phyloP scores from a whole-genome alignment of 2,113 vertebrate species.

The Cromileptes altivelis region DNA sequence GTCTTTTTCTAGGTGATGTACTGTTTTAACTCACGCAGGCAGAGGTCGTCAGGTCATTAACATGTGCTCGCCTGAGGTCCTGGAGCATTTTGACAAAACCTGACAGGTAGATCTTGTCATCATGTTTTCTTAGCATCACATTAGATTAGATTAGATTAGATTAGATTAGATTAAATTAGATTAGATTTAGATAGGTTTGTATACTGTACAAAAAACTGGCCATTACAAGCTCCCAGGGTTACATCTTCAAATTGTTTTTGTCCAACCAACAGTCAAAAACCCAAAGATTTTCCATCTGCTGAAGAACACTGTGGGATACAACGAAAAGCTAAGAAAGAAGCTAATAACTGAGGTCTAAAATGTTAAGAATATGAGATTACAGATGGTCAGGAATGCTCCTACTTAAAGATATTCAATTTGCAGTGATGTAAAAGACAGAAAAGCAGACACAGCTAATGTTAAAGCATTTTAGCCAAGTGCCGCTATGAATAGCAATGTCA shows the following conservation, averaged over 20 bases:
- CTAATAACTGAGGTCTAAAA: background rate
- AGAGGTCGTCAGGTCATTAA: conserved; percentile 36
- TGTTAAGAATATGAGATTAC: background rate
- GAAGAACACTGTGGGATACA: background rate
- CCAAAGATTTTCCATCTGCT: background rate
- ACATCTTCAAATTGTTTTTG: background rate
- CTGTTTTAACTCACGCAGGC: conserved; percentile 64
- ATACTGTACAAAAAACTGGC: background rate
- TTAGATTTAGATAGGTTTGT: background rate
- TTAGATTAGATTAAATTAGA: background rate
- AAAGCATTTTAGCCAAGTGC: background rate
- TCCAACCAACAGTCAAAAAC: background rate
- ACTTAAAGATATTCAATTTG: background rate
- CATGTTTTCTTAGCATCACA: background rate
- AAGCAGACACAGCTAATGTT: background rate
- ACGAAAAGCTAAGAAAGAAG: background rate
- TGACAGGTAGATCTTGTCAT: background rate
- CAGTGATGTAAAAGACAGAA: background rate
- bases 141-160: background rate
- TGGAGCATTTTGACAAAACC: conserved; percentile 31
- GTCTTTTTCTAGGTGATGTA: conserved; percentile 61
- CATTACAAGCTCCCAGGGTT: background rate
- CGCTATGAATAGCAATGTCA: background rate
- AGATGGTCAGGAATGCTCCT: background rate
- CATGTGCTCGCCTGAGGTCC: background rate